Evolutionary conservation across 2,113 vertebrate genomes (phyloP), one percentile per base, ranked within the genome.

Genomic region (Sinocyclocheilus anshuiensis): DNA sequence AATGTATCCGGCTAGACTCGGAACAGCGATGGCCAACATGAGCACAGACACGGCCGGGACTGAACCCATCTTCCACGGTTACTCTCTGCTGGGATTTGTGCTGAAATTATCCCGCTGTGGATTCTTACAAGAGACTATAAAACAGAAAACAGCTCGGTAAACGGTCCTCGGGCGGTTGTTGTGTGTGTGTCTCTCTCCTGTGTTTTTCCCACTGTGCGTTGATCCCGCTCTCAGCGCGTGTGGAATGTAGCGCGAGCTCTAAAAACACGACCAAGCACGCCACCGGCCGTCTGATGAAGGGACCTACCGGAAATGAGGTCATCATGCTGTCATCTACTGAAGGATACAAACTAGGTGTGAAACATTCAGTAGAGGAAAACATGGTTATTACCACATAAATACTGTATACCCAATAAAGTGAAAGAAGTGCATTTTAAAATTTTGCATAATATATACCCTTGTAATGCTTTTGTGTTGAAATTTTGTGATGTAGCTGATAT

Each of bases 1-100:
- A 57, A 97, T 96, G 39, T 97, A 97, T 1, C 95, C 95, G 59
- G 95, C 94, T 85, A 96, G 86, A 12, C 91, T 89, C 15, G 96
- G 96, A 63, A 94, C 95, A 50, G 94, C 90, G 2, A 96, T 89
- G 85, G 88, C 94, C 90, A 96, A 45, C 50, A 96, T 77, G 0
- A 96, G 88, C 83, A 94, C 87, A 6, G 94, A 88, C 78, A 94
- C 90, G 48, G 92, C 94, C 8, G 93, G 92, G 88, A 95, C 55
- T 69, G 90, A 89, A 87, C 92, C 94, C 95, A 96, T 94, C 93
- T 93, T 93, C 86, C 87, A 83, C 0, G 0, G 50, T 57, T 13
- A 48, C 63, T 84, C 87, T 87, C 77, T 87, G 26, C 3, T 83
- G 86, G 6, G 48, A 26, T 85, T 22, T 88, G 79, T 81, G 65